Base-by-base conservation (phyloP, 30 jellyfish, hydroid and myxozoan genomes). In the Aurelia sp. region DNA sequence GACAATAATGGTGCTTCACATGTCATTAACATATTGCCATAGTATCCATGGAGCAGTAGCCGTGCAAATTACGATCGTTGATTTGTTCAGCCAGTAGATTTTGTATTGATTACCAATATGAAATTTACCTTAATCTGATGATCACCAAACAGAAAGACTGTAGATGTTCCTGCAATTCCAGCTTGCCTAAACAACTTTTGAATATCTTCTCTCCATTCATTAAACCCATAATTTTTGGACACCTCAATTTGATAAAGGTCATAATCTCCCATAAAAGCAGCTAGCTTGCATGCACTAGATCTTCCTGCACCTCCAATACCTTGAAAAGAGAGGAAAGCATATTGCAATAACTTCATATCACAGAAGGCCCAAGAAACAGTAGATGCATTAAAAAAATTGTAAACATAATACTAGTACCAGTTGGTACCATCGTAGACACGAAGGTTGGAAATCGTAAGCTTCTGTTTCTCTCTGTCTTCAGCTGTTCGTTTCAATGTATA, bases 231-330 rank as follows among this genome's bases (percentile, higher is more conserved):
- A 50, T 73, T 83, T 18, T 83, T 83, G 33, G 92, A 31, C 20
- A 83, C 86, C 23, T 83, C 92, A 20, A 83, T 71, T 27, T 83
- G 92, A 59, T 71, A 83, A 17, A 70, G 59, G 66, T 83, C 92
- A 30, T 83, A 83, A 22, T 73, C 92, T 57, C 92, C 92, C 86
- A 83, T 83, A 27, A 83, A 83, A 52, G 92, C 92, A 71, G 92
- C 92, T 11, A 83, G 86, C 61, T 62, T 70, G 60, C 80, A 48
- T n/a, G 80, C 85, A 83, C 92, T 83, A 10, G 92, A 83, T 30
- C 92, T 60, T 17, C 92, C 92, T 17, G 92, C 61, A 17, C 92
- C 92, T 6, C 92, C 92, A 35, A 83, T 83, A 40, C 92, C 92
- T 83, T 18, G 16, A 21, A 20, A 58, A 40, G 8, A 4, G 50